phyloP scores from a whole-genome alignment of 2,888 invertebrate species.

The Philonicus albiceps region DNA sequence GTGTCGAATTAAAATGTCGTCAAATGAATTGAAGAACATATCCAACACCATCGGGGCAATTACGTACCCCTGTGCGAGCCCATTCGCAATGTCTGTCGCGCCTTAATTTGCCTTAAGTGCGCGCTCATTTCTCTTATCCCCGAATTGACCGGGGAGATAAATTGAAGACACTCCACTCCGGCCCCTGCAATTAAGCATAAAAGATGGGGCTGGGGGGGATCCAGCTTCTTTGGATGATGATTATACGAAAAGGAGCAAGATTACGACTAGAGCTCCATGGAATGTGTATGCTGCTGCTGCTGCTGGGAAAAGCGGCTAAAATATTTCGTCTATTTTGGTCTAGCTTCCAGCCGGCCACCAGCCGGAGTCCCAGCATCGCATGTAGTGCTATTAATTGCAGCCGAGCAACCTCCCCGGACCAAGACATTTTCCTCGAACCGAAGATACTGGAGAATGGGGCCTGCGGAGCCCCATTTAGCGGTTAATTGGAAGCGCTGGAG shows the following conservation, averaged over 20 bases:
- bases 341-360: background rate
- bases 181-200: constrained; percentile 18
- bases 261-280: background rate
- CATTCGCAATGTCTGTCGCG: background rate
- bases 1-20: constrained; percentile 29
- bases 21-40: constrained; percentile 27
- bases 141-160: constrained; percentile 24
- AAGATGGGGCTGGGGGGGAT: background rate
- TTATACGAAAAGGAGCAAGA: constrained; percentile 11
- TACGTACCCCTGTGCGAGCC: constrained; percentile 1
- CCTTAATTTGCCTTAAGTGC: constrained; percentile 35
- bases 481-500: constrained; percentile 26
- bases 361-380: background rate
- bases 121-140: constrained; percentile 26
- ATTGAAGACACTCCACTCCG: constrained; percentile 29
- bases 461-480: constrained; percentile 11
- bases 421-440: background rate
- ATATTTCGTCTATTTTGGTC: constrained; percentile 19
- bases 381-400: constrained; percentile 16
- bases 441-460: background rate
- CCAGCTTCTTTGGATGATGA: background rate
- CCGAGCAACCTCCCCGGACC: background rate
- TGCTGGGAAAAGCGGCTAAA: background rate
- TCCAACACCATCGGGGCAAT: constrained; percentile 12
- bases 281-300: background rate